Evolutionary conservation across 2,797 vertebrate species (phyloP), one percentile per base, ranked within the genome.

Genomic region (Clarias fuscus): DNA sequence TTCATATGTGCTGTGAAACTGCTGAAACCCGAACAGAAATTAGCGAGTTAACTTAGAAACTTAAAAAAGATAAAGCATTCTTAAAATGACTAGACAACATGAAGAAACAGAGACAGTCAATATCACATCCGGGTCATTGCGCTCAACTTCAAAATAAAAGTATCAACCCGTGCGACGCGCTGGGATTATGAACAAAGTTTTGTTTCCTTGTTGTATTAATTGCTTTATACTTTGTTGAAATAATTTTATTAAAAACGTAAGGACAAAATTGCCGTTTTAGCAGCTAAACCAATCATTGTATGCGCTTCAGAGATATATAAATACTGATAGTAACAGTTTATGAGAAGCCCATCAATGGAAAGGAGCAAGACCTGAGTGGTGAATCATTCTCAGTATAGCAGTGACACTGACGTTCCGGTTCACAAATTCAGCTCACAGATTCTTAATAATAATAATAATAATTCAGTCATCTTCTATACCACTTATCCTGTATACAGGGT

Each of bases 121-220:
- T 30, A 59, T 30, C 3, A 84, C 58, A 37, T 20, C 86, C 86
- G 40, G 82, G 58, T 73, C 67, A 80, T 10, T 14, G 0, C 0
- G 7, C 8, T 0, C n/a, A 33, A 22, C 4, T 84, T 84, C 76
- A 87, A 37, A 87, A 79, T 87, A 67, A 80, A 84, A 84, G 86
- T 65, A 82, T 37, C 7, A 4, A 30, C 3, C 0, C 5, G 1
- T n/a, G 13, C 10, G 40, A 53, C 1, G 3, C 3, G 58, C 3
- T 15, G 8, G 14, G 18, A 5, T 27, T 18, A 43, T 5, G 7
- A 15, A n/a, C 14, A 10, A 48, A 48, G 43, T 48, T 48, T 48
- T 48, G 43, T 48, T 48, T 48, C 8, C 43, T 43, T 43, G 6
- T 48, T 48, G 43, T 48, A 48, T 43, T 43, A 43, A 43, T 43